Conservation (phyloP, 2,888 invertebrate species). For the Fragum sueziense region DNA sequence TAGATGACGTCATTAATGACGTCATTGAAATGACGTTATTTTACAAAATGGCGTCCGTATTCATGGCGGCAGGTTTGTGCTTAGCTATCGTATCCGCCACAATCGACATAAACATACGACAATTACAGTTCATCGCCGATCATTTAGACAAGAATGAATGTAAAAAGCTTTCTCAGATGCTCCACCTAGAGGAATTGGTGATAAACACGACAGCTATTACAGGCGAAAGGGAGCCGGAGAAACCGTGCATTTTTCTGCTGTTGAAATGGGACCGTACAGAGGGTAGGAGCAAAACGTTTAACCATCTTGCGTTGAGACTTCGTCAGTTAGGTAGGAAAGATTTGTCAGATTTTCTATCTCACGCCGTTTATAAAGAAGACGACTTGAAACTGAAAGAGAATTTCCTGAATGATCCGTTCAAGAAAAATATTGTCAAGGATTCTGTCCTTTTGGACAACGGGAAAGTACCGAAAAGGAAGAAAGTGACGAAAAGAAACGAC, state of each 20-base stretch:
- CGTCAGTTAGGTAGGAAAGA: slow-evolving; percentile 70
- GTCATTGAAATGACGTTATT: background rate
- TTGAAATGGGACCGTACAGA: slow-evolving; percentile 69
- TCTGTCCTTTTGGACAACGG: slow-evolving; percentile 59
- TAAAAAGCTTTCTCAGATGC: slow-evolving; percentile 62
- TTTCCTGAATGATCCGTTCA: slow-evolving; percentile 69
- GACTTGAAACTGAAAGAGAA: slow-evolving; percentile 60
- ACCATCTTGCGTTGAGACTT: slow-evolving; percentile 71
- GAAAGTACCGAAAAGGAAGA: background rate
- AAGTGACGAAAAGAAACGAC: background rate
- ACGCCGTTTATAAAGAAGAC: slow-evolving; percentile 69
- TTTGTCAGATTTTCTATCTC: slow-evolving; percentile 70
- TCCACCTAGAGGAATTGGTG: slow-evolving; percentile 61
- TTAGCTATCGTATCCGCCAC: slow-evolving; percentile 35
- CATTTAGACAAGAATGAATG: slow-evolving; percentile 71
- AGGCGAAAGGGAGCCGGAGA: slow-evolving; percentile 39
- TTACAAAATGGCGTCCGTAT: background rate
- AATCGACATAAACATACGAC: slow-evolving; percentile 73
- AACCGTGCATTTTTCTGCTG: slow-evolving; percentile 68
- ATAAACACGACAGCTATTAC: slow-evolving; percentile 32
- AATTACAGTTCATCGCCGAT: slow-evolving; percentile 75
- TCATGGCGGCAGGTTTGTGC: background rate
- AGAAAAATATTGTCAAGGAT: slow-evolving; percentile 58
- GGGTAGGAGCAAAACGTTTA: slow-evolving; percentile 69
- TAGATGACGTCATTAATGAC: slow-evolving; percentile 6